A percentile compares a stretch with the other conserved stretches of the same genome.
phyloP scores from a whole-genome alignment of 2,797 vertebrate species.

The Tokudaia muenninki region DNA sequence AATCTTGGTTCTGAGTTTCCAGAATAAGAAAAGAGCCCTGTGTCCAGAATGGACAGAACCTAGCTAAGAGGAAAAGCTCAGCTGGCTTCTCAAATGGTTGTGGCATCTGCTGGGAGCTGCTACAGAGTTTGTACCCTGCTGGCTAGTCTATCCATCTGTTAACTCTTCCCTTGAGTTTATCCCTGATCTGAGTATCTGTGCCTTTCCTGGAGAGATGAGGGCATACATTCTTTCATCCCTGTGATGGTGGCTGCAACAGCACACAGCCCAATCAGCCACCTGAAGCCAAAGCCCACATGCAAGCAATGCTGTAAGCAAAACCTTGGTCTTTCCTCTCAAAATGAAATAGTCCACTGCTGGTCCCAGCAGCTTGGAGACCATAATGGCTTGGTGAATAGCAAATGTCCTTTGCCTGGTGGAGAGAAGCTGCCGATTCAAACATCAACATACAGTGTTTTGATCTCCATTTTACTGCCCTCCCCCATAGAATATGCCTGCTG shows the following conservation, averaged over 20 bases:
- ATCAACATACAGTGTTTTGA: conserved; percentile 16
- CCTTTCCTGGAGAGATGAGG: neutral
- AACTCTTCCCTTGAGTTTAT: neutral
- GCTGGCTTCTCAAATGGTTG: neutral
- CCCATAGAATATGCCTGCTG: neutral
- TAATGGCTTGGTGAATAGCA: conserved; percentile 18
- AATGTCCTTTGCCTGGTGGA: conserved; percentile 19
- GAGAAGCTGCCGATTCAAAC: conserved; percentile 41
- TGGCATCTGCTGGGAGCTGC: neutral
- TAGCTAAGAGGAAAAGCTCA: fast-evolving
- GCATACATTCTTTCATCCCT: neutral
- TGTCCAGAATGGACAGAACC: neutral
- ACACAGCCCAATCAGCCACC: neutral
- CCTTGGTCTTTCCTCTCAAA: neutral
- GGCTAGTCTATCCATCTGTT: neutral
- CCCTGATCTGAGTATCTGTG: neutral
- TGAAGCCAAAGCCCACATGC: neutral
- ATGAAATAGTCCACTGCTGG: neutral
- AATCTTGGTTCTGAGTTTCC: neutral
- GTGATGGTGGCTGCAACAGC: neutral
- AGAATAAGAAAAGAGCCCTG: neutral
- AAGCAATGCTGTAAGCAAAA: neutral
- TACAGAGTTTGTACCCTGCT: neutral
- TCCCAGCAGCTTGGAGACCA: conserved; percentile 21
- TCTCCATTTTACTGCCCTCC: neutral